These are phyloP conservation scores for Aphelocoma coerulescens DNA, from an alignment of 2,113 vertebrate species.

Conservation along the genomic window DNA sequence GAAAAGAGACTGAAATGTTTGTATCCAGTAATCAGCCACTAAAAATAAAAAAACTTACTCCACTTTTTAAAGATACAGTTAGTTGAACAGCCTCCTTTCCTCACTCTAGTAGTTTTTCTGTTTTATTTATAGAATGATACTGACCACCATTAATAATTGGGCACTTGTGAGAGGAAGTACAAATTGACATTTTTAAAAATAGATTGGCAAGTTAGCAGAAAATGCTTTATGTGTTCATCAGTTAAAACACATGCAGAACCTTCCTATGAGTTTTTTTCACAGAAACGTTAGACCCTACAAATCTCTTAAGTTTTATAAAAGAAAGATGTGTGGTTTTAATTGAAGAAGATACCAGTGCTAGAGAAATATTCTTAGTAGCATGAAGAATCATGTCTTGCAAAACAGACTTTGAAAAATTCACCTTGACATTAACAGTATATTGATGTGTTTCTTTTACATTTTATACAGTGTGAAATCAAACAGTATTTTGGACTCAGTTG, in stretches of 20 bases:
- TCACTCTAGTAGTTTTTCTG: not conserved
- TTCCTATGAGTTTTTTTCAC: not conserved
- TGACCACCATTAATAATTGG: not conserved
- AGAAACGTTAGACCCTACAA: not conserved
- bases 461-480: not conserved
- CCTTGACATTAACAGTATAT: not conserved
- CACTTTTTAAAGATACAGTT: not conserved
- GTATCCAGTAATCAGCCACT: not conserved
- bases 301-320: not conserved
- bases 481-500: not conserved
- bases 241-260: not conserved
- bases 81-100: not conserved
- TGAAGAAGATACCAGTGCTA: not conserved
- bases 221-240: not conserved
- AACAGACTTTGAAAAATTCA: not conserved
- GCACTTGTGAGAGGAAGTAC: not conserved
- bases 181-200: not conserved
- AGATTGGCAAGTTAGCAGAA: not conserved
- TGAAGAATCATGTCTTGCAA: not conserved
- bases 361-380: not conserved
- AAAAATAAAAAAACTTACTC: not conserved
- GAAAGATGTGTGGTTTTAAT: not conserved
- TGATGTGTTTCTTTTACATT: not conserved
- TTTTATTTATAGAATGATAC: not conserved
- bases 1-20: not conserved